Evolutionary conservation across 1,140 invertebrate species (phyloP), one percentile per base, ranked within the genome.

Genomic region (Euwallacea similis): DNA sequence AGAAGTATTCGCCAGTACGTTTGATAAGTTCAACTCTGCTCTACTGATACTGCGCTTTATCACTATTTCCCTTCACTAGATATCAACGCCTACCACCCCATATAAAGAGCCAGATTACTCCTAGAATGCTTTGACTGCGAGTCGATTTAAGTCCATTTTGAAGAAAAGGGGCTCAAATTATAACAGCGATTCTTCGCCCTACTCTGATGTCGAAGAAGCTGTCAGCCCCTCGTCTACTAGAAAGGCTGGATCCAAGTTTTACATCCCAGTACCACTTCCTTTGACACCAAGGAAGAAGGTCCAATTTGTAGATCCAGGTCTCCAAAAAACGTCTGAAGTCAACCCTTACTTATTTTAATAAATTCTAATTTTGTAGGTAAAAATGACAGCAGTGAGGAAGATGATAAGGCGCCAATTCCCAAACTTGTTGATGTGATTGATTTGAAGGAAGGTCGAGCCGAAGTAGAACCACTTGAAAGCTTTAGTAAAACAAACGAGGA

Each of bases 131-230:
- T 15, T 62, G 7, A 62, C 59, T 13, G 68, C 60, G 10, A 78
- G 71, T 69, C 75, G 75, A 72, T 85, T 85, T 77, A 91, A 90
- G 81, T 90, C 89, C 16, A 90, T 90, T 74, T 79, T 90, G 70
- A 90, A 90, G 79, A 89, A 90, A 79, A 87, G 87, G 41, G 73
- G 76, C 10, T 73, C 79, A 46, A 79, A 75, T 74, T 82, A 76
- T 72, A 78, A 81, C 69, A 73, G 76, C 56, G 78, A 75, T 64
- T 73, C 75, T 58, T 69, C 72, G 59, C 50, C 66, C 6, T 67
- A 67, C 54, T 67, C 71, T 58, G 66, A 68, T 68, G 9, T 44
- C 13, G 68, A 59, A 59, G 66, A 69, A 53, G 11, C 73, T 75
- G 69, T 74, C 66, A 78, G 72, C 65, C 78, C 78, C 46, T 76